Percentiles rank a stretch among this genome's conserved stretches.
phyloP scores from a whole-genome alignment of 2,888 invertebrate genomes.

The Heliconius erato region DNA sequence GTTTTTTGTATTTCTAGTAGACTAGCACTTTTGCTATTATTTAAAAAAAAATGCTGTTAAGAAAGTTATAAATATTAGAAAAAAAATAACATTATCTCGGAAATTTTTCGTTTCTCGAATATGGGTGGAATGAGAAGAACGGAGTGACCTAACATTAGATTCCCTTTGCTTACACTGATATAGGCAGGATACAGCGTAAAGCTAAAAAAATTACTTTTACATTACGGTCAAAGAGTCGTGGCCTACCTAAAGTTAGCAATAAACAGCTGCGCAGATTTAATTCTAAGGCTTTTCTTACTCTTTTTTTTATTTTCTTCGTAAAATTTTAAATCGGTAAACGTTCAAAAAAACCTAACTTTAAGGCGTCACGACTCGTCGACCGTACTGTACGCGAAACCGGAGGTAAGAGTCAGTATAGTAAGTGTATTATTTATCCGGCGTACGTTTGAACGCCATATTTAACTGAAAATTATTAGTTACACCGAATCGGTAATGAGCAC shows the following conservation, averaged over 20 bases:
- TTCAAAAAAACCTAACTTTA: not conserved
- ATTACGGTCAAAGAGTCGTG: no score
- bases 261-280: no score
- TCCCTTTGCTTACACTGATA: not conserved
- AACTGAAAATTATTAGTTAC: conserved; percentile 37
- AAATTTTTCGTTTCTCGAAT: not conserved
- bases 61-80: no score
- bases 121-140: not conserved
- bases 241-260: no score
- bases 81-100: no score
- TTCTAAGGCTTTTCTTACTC: not conserved
- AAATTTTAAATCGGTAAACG: not conserved
- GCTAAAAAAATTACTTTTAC: not conserved
- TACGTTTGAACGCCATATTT: conserved; percentile 40
- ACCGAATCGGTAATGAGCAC: conserved; percentile 31
- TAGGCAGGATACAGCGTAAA: not conserved
- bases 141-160: not conserved
- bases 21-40: no score
- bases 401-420: conserved; percentile 27
- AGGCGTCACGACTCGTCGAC: not conserved
- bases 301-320: not conserved
- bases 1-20: no score
- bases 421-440: conserved; percentile 36
- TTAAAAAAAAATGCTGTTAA: no score
- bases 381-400: conserved; percentile 11